A percentile compares a stretch with the other conserved stretches of the same genome.
phyloP scores from a whole-genome alignment of 1,140 invertebrate genomes.

The Branchinecta lindahli region DNA sequence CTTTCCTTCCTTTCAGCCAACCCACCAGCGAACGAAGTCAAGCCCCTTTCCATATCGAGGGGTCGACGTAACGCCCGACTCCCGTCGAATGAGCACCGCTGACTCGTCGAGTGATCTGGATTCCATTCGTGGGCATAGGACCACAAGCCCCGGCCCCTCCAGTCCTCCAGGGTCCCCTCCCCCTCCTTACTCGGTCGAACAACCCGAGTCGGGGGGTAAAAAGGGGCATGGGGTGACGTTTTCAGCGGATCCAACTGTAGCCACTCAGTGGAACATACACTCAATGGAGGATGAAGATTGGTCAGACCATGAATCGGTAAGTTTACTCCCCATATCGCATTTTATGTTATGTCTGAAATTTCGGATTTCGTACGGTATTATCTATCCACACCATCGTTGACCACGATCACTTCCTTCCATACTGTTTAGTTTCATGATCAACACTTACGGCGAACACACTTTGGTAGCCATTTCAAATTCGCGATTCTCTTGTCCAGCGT shows the following conservation, averaged over 20 bases:
- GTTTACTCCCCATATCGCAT: conserved; percentile 22
- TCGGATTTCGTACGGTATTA: too few species aligned
- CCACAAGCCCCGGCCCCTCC: conserved; percentile 28
- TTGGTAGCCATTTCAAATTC: too few species aligned
- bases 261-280: conserved; percentile 58
- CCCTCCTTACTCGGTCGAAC: conserved; percentile 46
- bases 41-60: conserved; percentile 46
- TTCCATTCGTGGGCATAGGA: conserved; percentile 22
- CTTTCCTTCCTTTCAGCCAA: not conserved
- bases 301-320: conserved; percentile 60
- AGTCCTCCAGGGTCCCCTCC: conserved; percentile 72
- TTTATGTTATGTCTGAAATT: too few species aligned
- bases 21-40: conserved; percentile 50
- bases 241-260: conserved; percentile 17
- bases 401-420: too few species aligned
- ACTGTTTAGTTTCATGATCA: too few species aligned
- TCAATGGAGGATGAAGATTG: conserved; percentile 90
- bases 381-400: too few species aligned
- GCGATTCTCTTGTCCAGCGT: too few species aligned
- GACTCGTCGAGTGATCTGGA: conserved; percentile 44
- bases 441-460: too few species aligned
- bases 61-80: conserved; percentile 30
- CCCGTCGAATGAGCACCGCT: conserved; percentile 38
- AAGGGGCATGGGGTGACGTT: conserved; percentile 6
- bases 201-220: not conserved